Evolutionary conservation across 2,113 vertebrate genomes (phyloP).

Genomic region (Python bivittatus): DNA sequence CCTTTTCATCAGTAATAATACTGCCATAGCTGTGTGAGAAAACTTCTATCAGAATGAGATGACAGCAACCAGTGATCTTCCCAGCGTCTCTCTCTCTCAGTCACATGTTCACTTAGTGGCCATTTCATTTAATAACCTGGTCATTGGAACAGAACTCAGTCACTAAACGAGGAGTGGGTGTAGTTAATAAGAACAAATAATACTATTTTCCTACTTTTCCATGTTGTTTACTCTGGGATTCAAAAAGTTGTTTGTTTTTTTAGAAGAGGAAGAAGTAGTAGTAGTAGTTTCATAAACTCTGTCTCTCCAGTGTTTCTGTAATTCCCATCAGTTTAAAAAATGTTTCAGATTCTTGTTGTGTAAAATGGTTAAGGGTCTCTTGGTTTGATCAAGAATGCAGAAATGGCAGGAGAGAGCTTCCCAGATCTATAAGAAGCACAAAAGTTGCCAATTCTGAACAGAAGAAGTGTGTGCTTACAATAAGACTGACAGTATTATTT

Average conservation of each 20-base stretch:
- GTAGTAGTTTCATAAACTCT: not conserved
- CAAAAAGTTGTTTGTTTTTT: not conserved
- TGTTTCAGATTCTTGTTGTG: not conserved
- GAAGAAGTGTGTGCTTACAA: not conserved
- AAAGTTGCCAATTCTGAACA: not conserved
- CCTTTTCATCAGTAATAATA: too few species aligned
- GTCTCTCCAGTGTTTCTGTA: not conserved
- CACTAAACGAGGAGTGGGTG: not conserved
- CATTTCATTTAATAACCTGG: not conserved
- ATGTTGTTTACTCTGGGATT: not conserved
- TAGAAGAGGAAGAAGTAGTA: not conserved
- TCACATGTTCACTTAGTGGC: not conserved
- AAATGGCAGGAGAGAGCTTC: not conserved
- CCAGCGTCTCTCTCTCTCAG: too few species aligned
- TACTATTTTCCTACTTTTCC: not conserved
- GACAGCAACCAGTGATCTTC: not conserved
- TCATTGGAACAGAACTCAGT: not conserved
- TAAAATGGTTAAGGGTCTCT: not conserved
- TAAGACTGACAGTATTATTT: not conserved
- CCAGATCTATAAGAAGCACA: not conserved
- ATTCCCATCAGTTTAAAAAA: not conserved
- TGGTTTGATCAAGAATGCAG: not conserved
- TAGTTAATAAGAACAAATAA: not conserved
- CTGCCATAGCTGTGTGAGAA: not conserved
- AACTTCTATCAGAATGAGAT: not conserved